These are phyloP conservation scores for Muraenolepis orangiensis DNA, from an alignment of 2,797 vertebrate species.

Conservation along the genomic window DNA sequence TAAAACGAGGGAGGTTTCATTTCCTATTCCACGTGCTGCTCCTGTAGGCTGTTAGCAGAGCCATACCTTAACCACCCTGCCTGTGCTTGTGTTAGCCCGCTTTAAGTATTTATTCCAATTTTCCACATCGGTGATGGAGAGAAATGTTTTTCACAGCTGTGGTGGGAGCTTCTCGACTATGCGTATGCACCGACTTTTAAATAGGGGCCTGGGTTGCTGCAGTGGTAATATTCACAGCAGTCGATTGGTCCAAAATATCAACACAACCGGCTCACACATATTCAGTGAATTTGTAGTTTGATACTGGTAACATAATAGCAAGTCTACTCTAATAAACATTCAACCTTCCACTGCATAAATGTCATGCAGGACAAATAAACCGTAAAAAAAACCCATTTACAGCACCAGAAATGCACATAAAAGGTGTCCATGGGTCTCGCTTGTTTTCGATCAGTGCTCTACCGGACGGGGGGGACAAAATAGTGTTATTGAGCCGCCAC, in stretches of 20 bases:
- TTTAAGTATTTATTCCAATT: background rate
- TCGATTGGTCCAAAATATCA: background rate
- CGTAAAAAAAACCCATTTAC: background rate
- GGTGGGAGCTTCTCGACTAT: background rate
- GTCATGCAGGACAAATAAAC: background rate
- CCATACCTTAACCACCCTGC: conserved; percentile 1
- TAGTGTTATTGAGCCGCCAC: background rate
- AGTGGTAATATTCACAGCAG: background rate
- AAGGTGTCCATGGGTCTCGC: background rate
- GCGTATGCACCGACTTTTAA: background rate
- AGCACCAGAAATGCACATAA: background rate
- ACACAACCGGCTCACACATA: background rate
- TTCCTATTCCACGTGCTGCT: background rate
- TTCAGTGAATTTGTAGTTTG: background rate
- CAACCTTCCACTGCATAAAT: background rate
- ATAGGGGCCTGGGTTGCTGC: background rate
- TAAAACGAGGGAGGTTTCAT: background rate
- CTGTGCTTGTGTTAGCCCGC: conserved; percentile 3
- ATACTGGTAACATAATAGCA: background rate
- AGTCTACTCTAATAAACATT: background rate
- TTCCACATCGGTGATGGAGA: conserved; percentile 6
- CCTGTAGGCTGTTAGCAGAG: background rate
- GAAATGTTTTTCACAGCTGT: conserved; percentile 2
- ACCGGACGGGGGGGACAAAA: background rate
- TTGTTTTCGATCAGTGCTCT: background rate